Percentiles rank a stretch among this genome's conserved stretches.
These are phyloP conservation scores for Prosapia bicincta DNA, from an alignment of 2,888 invertebrate species.

Conservation along the genomic window DNA sequence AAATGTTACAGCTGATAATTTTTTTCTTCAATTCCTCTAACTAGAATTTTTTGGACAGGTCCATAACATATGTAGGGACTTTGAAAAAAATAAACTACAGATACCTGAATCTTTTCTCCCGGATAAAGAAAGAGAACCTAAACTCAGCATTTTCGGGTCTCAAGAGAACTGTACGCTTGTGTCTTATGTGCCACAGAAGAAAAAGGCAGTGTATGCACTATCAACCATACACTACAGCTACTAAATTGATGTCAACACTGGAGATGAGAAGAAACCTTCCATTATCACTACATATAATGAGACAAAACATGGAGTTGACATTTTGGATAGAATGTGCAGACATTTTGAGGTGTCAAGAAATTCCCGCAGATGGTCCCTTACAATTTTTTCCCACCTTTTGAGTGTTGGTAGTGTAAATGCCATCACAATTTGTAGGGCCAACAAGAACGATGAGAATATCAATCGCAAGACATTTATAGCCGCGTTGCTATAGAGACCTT, in stretches of 20 bases:
- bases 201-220: constrained; percentile 4
- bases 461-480: too few species aligned
- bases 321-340: constrained; percentile 12
- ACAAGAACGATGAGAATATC: too few species aligned
- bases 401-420: constrained; percentile 11
- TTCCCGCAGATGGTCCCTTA: constrained; percentile 4
- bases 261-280: too few species aligned
- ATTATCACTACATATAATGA: constrained; percentile 13
- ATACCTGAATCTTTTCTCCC: not conserved
- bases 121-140: not conserved
- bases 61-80: too few species aligned
- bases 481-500: too few species aligned
- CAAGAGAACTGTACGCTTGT: constrained; percentile 13
- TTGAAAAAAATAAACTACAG: not conserved
- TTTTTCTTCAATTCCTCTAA: not conserved
- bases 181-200: too few species aligned
- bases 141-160: constrained; percentile 3
- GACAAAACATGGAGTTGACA: constrained; percentile 22
- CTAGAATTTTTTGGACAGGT: not conserved
- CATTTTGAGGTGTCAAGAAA: constrained; percentile 12
- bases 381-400: not conserved
- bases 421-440: constrained; percentile 1
- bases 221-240: constrained; percentile 1
- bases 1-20: constrained; percentile 18
- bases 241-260: constrained; percentile 10